phyloP scores from a whole-genome alignment of 64 coral and sea anemone species.

The Trachythela sp. region DNA sequence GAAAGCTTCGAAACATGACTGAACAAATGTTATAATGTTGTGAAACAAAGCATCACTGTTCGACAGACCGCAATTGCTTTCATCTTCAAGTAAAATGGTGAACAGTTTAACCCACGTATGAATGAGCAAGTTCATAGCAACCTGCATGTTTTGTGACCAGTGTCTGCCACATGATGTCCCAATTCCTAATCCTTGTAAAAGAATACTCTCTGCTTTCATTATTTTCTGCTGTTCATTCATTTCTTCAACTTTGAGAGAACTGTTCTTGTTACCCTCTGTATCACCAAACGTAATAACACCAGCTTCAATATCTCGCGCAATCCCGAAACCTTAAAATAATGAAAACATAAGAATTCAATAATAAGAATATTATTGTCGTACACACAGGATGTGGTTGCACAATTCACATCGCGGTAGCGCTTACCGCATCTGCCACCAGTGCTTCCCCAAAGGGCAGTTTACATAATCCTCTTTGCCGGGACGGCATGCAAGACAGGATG shows the following conservation, averaged over 20 bases:
- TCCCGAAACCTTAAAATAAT: background rate
- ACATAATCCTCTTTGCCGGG: too few species aligned
- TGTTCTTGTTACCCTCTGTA: background rate
- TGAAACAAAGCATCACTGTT: background rate
- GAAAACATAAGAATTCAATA: background rate
- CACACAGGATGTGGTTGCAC: too few species aligned
- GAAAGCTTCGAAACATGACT: background rate
- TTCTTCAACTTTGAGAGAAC: background rate
- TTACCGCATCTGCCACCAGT: too few species aligned
- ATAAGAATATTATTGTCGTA: background rate
- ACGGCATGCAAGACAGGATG: too few species aligned
- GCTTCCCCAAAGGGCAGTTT: too few species aligned
- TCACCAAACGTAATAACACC: slow-evolving; percentile 15
- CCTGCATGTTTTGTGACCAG: background rate
- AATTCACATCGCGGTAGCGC: too few species aligned
- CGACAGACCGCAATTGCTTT: background rate
- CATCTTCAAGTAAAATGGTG: background rate
- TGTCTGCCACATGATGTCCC: background rate
- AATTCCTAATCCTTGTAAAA: background rate
- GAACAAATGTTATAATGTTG: background rate
- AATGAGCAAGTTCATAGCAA: background rate
- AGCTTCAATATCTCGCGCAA: background rate
- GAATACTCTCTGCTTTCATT: background rate
- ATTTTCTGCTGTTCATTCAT: background rate
- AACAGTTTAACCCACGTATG: slow-evolving; percentile 1